Evolutionary conservation across 37 sponge, comb jelly and placozoan genomes (phyloP), one percentile per base, ranked within the genome.

Genomic region (Trichoplax adhaerens): DNA sequence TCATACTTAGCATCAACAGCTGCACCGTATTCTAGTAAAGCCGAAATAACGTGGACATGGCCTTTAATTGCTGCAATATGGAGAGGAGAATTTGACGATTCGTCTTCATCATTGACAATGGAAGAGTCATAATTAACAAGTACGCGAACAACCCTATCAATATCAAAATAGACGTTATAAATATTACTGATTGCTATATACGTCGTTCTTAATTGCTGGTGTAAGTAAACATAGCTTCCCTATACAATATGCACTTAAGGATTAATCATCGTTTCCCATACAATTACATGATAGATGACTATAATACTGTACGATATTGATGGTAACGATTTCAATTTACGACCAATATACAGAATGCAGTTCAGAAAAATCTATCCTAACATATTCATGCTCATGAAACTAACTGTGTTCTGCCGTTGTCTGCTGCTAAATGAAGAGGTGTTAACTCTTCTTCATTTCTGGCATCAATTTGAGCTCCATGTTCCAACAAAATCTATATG

Each of bases 101-200:
- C 96, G 73, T 95, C 96, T 54, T 87, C 95, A 66, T 84, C 90
- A 5, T 69, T 52, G n/a, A 87, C 73, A 72, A 72, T 72, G 5
- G 58, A 50, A 52, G 73, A 63, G 60, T 69, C 70, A n/a, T 48
- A 69, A 12, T 58, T 69, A 48, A 12, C 8, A 60, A 12, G 62
- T 12, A 60, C 12, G 62, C 10, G 62, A 12, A 12, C 62, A 60
- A 12, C 8, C 62, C 62, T 60, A 12, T 60, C 8, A 29, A 29
- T 29, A 29, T 29, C 29, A 29, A 29, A 29, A 29, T 29, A 29
- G 29, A 29, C 29, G 29, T 29, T 29, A 29, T 29, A 29, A 29
- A 29, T 29, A 29, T 29, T 29, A 29, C 29, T 29, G 29, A 29
- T 29, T 29, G 29, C 29, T 29, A 29, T 29, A 29, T 29, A 29